phyloP scores from a whole-genome alignment of 2,888 invertebrate genomes.

The Listrodromus nycthemerus region DNA sequence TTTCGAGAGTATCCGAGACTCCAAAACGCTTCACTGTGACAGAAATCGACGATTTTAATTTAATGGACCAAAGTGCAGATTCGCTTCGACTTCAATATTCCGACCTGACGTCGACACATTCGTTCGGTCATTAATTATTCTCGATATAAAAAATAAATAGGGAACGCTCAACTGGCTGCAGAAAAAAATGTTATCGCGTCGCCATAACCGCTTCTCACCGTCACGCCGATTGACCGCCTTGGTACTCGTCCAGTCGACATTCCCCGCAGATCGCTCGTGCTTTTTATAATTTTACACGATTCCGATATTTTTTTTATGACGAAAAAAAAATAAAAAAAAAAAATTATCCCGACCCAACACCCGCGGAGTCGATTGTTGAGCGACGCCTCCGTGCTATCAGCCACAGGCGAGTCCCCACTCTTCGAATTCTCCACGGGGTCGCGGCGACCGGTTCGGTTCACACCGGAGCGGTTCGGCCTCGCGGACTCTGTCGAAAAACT shows the following conservation, averaged over 20 bases:
- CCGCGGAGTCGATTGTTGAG: conserved; percentile 84
- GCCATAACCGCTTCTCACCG: not conserved
- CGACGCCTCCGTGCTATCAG: conserved; percentile 83
- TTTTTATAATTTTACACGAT: not conserved
- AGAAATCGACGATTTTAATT: too few relatives aligned
- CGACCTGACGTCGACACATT: too few relatives aligned
- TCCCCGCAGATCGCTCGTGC: conserved; percentile 20
- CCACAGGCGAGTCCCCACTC: conserved; percentile 82
- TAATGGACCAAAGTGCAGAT: too few relatives aligned
- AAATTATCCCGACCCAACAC: conserved; percentile 12
- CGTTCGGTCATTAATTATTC: not conserved
- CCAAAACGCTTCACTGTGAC: too few relatives aligned
- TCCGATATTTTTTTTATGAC: too few relatives aligned
- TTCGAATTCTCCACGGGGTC: conserved; percentile 76
- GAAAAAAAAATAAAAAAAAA: conserved; percentile 2
- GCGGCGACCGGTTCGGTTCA: conserved; percentile 43
- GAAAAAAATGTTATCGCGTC: not conserved
- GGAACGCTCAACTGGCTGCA: not conserved
- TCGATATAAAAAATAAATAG: not conserved
- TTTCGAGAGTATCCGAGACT: too few relatives aligned
- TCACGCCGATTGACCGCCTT: not conserved
- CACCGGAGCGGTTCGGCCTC: conserved; percentile 21
- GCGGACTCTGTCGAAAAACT: conserved; percentile 8
- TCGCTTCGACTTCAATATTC: too few relatives aligned
- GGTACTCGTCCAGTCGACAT: not conserved